Percentiles rank a stretch among this genome's conserved stretches.
phyloP scores from a whole-genome alignment of 2,797 vertebrate genomes.

The Rhabdophis nuchalis region DNA sequence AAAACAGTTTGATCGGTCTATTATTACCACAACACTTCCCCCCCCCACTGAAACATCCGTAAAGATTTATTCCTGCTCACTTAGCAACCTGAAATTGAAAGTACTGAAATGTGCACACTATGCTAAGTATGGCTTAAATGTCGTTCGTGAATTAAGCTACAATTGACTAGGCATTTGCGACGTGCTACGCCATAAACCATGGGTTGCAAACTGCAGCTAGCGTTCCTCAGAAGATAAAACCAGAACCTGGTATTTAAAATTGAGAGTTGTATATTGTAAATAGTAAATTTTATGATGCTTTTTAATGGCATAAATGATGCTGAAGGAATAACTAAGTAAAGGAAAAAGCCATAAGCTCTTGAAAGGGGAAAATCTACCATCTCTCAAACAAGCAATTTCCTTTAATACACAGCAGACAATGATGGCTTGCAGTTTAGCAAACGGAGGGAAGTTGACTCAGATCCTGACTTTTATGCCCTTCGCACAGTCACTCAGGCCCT shows the following conservation, averaged over 20 bases:
- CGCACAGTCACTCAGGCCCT: no score
- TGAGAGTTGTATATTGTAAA: neutral
- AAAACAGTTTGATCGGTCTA: neutral
- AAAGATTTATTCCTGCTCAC: neutral
- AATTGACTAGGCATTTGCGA: neutral
- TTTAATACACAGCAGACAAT: neutral
- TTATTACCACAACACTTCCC: neutral
- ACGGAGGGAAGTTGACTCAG: neutral
- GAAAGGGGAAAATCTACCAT: neutral
- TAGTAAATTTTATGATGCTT: neutral
- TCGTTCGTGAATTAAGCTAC: neutral
- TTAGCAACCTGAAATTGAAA: neutral
- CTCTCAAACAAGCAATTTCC: neutral
- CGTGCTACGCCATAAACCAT: neutral
- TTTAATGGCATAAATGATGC: neutral
- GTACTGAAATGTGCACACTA: neutral
- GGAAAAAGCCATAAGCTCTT: neutral
- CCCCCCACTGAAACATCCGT: accelerated
- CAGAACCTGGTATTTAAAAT: neutral
- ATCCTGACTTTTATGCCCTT: conserved; percentile 37
- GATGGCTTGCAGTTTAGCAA: neutral
- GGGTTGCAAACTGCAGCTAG: neutral
- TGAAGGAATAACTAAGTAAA: neutral
- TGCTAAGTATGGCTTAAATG: neutral
- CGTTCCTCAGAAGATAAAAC: neutral